Conservation (phyloP, 2,113 vertebrate species). For the Elgaria multicarinata region DNA sequence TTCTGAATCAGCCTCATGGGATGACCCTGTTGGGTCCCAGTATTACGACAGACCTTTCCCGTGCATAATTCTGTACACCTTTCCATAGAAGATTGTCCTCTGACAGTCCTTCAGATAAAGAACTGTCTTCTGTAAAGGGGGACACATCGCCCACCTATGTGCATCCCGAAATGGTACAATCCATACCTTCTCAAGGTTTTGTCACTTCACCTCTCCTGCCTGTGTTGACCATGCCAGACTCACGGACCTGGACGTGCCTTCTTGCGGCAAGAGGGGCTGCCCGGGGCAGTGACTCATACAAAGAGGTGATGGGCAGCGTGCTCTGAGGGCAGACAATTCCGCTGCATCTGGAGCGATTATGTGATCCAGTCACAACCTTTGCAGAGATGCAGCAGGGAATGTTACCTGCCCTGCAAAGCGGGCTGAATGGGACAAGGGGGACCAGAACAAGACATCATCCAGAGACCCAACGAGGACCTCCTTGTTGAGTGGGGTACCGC, state of each 20-base stretch:
- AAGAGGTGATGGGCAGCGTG: not conserved
- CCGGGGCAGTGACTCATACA: not conserved
- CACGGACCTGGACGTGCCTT: not conserved
- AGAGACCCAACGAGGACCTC: not conserved
- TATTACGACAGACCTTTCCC: too few relatives aligned
- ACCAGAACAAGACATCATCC: not conserved
- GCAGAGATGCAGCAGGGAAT: not conserved
- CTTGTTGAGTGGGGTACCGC: too few relatives aligned
- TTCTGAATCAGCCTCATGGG: too few relatives aligned
- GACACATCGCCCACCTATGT: not conserved
- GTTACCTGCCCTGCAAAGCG: not conserved
- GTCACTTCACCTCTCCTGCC: not conserved
- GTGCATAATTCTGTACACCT: too few relatives aligned
- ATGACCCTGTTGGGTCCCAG: too few relatives aligned
- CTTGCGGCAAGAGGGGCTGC: not conserved
- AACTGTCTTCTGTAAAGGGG: not conserved
- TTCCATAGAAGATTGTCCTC: too few relatives aligned
- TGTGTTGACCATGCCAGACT: not conserved
- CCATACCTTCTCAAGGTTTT: not conserved
- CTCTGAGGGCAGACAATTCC: not conserved
- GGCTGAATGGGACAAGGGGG: not conserved
- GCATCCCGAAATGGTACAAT: not conserved
- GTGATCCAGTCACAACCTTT: too few relatives aligned
- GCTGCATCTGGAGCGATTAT: not conserved
- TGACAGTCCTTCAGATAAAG: not conserved